Evolutionary conservation across 2,888 invertebrate genomes (phyloP), one percentile per base, ranked within the genome.

Genomic region (Sarcophaga subvicina): DNA sequence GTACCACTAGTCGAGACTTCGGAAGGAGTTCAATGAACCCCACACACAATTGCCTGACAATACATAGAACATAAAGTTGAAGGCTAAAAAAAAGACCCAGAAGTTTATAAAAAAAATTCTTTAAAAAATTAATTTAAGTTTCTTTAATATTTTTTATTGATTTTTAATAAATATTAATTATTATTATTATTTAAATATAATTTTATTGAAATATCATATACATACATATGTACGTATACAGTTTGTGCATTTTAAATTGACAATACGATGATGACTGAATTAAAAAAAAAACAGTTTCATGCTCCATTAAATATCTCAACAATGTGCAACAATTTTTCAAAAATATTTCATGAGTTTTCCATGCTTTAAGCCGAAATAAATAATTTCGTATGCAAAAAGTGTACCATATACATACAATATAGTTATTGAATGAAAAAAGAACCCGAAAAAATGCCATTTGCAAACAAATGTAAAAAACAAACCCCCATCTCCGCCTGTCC

Each of bases 321-420:
- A 75, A 78, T 67, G 71, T 67, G 72, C 82, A 77, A 27, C 62
- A 76, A 69, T 73, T 73, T 54, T 54, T 82, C 59, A 78, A 80
- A 66, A 78, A 69, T 69, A 62, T 63, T n/a, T 4, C 54, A n/a
- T 22, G 6, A n/a, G 70, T 80, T 71, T 75, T 4, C 17, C 54
- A 75, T 77, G 47, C 72, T 80, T 80, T 27, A 83, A 76, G 69
- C 22, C 69, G 80, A 75, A 80, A 64, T 54, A 22, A 71, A n/a
- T 67, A 75, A 84, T 82, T 87, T n/a, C 73, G 81, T 76, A 84
- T 87, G 81, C 84, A 76, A 87, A 79, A 81, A 79, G 72, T 75
- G 67, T 79, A 76, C 70, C 66, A 59, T 37, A 27, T 17, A 6
- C n/a, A 66, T 27, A 62, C 37, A 69, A 54, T 37, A 83, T 59